Base-by-base conservation (phyloP, 2,888 invertebrate species). In the Bellardia bayeri region DNA sequence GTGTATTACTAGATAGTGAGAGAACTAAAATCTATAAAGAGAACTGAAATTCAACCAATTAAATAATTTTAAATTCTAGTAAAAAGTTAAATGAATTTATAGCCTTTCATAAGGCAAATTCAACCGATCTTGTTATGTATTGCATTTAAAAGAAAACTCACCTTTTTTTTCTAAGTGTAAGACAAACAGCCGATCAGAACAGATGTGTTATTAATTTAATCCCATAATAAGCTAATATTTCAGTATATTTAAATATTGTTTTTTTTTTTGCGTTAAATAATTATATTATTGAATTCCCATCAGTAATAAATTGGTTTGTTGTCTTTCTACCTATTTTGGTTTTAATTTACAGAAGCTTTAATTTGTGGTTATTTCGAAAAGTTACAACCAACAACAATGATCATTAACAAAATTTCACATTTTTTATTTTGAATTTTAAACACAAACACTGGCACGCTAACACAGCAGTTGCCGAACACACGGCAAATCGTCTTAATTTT, bases 181-280 rank as follows among this genome's bases (percentile, higher is more conserved):
- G 5, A 23, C 14, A 0, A 51, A 42, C 42, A 68, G 33, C 72
- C 58, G n/a, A 14, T 64, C 37, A 13, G 6, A 30, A 16, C 3
- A 42, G 23, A 45, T 56, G 69, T 63, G n/a, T 75, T 54, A 23
- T 61, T 45, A 63, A 54, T 33, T 83, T 71, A 63, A 76, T 63
- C 33, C 63, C 69, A 83, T 69, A 82, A 76, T 69, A 61, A 69
- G 14, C 40, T 23, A 61, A 51, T 75, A 68, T 82, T 75, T 51
- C 6, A 75, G 63, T 63, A 61, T 69, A 51, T 75, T 82, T 58
- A n/a, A 23, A 75, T 69, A 45, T 69, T n/a, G 51, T 37, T 64
- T 64, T 45, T 56, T 33, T 49, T 11, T 3, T 11, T 11, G 9
- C 6, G 16, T 16, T 42, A 56, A 56, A 56, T 42, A 51, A 30